Evolutionary conservation across 2,113 vertebrate species (phyloP), one percentile per base, ranked within the genome.

Genomic region (Oryzias woworae): DNA sequence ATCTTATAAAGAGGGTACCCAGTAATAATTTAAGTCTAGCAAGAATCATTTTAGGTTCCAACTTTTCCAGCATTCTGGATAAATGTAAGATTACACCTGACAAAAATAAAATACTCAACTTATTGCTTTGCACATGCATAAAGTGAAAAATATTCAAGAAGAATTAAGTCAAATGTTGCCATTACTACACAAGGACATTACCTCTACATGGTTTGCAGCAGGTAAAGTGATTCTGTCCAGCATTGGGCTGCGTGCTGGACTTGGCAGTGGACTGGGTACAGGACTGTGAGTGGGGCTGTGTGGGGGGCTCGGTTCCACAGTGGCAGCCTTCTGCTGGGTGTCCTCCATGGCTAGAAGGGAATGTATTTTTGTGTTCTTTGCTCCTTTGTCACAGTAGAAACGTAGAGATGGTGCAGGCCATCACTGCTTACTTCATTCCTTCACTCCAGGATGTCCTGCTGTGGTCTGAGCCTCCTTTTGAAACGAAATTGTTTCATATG

Each of bases 191-290:
- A 6, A 28, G 7, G 26, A 28, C 26, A 5, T 4, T 86, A 93
- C 92, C 85, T 92, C 89, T 4, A 89, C 80, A 74, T 92, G 82
- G 69, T 93, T 92, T 7, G 66, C 72, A 46, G 78, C 31, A 16
- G 84, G 77, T 15, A 81, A 45, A 53, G 67, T 2, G 1, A 74
- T 78, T 71, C 77, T 58, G 51, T 90, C 87, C 49, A 74, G 52
- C 20, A 84, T 14, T 0, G 81, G 86, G 68, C 80, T 82, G 45
- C 65, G 85, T 26, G 18, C 59, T 13, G 68, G 75, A 18, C 31
- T 83, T 56, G 79, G 75, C 7, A 28, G 63, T 10, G 69, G 81
- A 56, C 70, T 85, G 1, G 36, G 78, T 7, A 44, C 66, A 17
- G 61, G 83, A 50, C 69, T 75, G 1, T 46, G 72, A 20, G 62